Percentiles rank a stretch among this genome's conserved stretches.
Conservation (phyloP, 2,797 vertebrate species). For the Clangula hyemalis region DNA sequence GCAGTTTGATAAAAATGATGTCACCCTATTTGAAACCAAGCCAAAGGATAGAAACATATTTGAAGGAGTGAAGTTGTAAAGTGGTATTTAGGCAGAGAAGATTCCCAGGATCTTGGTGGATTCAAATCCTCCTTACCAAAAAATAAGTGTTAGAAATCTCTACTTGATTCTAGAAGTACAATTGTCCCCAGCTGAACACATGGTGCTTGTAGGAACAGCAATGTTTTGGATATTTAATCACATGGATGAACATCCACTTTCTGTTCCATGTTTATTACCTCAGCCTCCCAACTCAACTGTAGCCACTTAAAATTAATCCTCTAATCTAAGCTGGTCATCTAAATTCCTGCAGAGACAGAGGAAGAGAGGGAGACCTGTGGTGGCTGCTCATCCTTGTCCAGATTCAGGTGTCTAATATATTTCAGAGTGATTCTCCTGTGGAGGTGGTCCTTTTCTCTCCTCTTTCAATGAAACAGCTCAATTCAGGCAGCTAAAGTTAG, state of each 20-base stretch:
- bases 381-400: background rate
- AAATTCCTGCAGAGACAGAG: background rate
- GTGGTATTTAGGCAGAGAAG: constrained; percentile 10
- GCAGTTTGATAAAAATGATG: constrained; percentile 29
- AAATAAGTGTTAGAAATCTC: background rate
- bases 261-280: background rate
- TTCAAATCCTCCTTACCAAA: background rate
- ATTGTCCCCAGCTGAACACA: background rate
- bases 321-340: background rate
- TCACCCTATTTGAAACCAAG: constrained; percentile 42
- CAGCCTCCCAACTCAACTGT: background rate
- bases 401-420: background rate
- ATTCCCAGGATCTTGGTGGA: background rate
- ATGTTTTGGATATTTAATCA: background rate
- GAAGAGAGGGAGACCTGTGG: background rate
- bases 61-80: background rate
- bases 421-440: background rate
- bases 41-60: background rate
- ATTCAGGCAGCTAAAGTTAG: background rate
- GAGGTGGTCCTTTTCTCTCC: background rate
- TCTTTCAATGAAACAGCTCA: background rate
- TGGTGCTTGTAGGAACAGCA: background rate
- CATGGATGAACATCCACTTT: background rate
- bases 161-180: background rate
- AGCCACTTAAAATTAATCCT: background rate